Conservation (phyloP, 2,888 invertebrate species). For the Sialis lutaria region DNA sequence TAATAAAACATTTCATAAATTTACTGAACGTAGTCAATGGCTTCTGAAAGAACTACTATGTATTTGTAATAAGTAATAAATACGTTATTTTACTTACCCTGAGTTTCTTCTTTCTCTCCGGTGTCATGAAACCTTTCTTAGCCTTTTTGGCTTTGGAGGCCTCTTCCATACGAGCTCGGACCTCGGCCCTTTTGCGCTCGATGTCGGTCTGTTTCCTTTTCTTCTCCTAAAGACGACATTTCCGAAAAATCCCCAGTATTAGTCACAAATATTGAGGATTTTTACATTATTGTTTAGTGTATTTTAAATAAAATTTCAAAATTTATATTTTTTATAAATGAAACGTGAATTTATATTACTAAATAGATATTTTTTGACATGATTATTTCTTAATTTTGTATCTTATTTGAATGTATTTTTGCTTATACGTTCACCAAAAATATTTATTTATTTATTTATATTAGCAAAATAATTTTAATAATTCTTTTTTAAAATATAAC, state of each 20-base stretch:
- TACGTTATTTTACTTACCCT: constrained; percentile 49
- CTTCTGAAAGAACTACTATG: too few species aligned
- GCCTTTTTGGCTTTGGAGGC: constrained; percentile 97
- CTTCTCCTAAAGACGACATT: constrained; percentile 52
- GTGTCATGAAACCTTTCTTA: constrained; percentile 99
- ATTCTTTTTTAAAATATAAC: neutral
- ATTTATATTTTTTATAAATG: neutral
- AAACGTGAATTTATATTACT: neutral
- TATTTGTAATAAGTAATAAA: too few species aligned
- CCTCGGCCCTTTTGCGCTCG: constrained; percentile 97
- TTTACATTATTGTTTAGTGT: neutral
- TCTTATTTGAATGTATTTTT: too few species aligned
- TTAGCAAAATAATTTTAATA: too few species aligned
- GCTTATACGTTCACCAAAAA: too few species aligned
- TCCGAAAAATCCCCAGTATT: neutral
- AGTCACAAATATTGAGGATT: neutral
- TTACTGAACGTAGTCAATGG: too few species aligned
- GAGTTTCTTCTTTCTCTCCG: constrained; percentile 99
- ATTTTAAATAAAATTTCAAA: neutral
- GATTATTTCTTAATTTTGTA: too few species aligned
- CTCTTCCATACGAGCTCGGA: constrained; percentile 96
- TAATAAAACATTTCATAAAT: too few species aligned
- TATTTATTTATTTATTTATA: too few species aligned
- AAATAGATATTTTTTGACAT: too few species aligned
- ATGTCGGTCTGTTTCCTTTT: constrained; percentile 96